phyloP scores from a whole-genome alignment of 2,888 invertebrate species.

The Seladonia tumulorum region DNA sequence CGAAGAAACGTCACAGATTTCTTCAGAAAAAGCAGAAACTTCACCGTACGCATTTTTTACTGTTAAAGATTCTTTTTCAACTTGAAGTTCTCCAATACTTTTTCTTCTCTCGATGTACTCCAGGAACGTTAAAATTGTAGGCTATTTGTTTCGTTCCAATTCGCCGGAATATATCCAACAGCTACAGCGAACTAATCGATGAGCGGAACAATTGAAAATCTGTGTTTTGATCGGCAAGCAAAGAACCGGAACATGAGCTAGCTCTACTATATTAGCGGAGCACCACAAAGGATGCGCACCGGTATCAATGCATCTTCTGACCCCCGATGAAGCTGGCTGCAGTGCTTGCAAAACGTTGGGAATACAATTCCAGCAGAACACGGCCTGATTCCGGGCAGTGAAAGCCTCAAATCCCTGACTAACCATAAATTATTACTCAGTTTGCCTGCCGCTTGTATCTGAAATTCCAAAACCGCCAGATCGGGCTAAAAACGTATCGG shows the following conservation, averaged over 20 bases:
- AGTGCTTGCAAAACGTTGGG: neutral
- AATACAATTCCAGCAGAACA: neutral
- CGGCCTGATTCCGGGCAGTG: neutral
- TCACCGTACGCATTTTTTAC: neutral
- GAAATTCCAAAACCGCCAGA: neutral
- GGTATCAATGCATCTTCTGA: neutral
- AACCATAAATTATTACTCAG: slow-evolving; percentile 1
- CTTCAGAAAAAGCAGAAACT: too few relatives aligned
- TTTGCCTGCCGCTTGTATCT: neutral
- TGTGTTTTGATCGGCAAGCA: neutral
- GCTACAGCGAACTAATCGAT: neutral
- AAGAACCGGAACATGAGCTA: neutral
- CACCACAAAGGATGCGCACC: neutral
- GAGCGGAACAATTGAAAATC: neutral
- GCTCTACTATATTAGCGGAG: neutral
- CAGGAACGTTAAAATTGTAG: neutral
- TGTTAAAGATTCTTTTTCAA: neutral
- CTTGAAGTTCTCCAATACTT: neutral
- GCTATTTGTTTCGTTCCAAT: neutral
- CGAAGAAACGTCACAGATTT: too few relatives aligned
- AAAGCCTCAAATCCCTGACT: neutral
- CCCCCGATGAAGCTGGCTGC: too few relatives aligned
- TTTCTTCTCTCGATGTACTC: neutral
- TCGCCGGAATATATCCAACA: neutral
- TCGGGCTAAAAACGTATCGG: neutral